Evolutionary conservation across 2,797 vertebrate species (phyloP).

Genomic region (Sphaeramia orbicularis): DNA sequence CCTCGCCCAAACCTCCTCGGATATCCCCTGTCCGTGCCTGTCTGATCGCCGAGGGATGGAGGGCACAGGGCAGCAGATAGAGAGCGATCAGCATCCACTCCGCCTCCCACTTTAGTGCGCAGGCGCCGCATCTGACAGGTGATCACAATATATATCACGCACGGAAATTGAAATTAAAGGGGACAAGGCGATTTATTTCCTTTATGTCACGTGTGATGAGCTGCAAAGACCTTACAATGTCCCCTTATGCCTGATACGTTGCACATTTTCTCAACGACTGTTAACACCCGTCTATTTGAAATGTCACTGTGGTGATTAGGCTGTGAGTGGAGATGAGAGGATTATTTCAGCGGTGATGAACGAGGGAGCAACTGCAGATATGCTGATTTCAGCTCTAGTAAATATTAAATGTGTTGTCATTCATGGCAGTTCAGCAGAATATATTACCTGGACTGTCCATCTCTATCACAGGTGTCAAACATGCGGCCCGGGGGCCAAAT

Average conservation of each 20-base stretch:
- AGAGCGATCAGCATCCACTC: slow-evolving; percentile 78
- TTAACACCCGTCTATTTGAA: slow-evolving; percentile 18
- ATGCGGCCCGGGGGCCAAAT: too few relatives aligned
- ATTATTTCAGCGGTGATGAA: background rate
- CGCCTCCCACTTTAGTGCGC: slow-evolving; percentile 83
- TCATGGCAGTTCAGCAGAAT: slow-evolving; percentile 14
- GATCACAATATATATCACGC: slow-evolving; percentile 83
- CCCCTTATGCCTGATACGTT: slow-evolving; percentile 6
- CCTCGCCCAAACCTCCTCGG: slow-evolving; percentile 60
- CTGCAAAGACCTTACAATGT: slow-evolving; percentile 22
- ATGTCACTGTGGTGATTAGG: slow-evolving; percentile 29
- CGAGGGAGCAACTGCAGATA: background rate
- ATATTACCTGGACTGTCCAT: slow-evolving; percentile 24
- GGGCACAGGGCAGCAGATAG: slow-evolving; percentile 80
- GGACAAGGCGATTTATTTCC: slow-evolving; percentile 71
- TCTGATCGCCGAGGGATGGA: slow-evolving; percentile 79
- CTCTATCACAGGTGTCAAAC: too few relatives aligned
- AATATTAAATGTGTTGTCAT: background rate
- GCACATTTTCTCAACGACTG: slow-evolving; percentile 9
- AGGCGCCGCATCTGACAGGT: slow-evolving; percentile 84
- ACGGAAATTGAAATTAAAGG: slow-evolving; percentile 86
- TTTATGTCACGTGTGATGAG: slow-evolving; percentile 59
- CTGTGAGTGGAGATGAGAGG: background rate
- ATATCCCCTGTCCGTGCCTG: slow-evolving; percentile 57
- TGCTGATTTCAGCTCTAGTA: background rate